These are phyloP conservation scores for Amphimallon solstitiale DNA, from an alignment of 2,888 invertebrate species.

Conservation along the genomic window DNA sequence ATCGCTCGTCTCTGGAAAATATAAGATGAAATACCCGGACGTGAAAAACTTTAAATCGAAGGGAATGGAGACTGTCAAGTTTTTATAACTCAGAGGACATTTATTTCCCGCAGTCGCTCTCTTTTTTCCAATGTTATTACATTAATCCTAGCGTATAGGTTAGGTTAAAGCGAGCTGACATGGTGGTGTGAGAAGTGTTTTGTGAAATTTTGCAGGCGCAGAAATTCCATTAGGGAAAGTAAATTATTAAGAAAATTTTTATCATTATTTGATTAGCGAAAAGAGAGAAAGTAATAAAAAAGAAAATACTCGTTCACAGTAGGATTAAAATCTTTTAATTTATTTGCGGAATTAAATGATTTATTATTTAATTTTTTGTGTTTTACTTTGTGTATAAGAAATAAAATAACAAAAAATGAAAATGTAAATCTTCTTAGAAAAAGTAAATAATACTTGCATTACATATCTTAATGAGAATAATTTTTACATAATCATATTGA, in stretches of 20 bases:
- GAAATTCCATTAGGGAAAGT: conserved; percentile 30
- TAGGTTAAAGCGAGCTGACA: conserved; percentile 16
- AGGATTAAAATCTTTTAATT: not conserved
- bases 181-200: not conserved
- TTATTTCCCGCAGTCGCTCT: conserved; percentile 29
- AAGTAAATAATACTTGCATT: too few species aligned
- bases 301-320: not conserved
- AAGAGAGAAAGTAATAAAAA: not conserved
- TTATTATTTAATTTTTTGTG: too few species aligned
- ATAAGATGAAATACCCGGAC: conserved; percentile 42
- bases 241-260: conserved; percentile 31
- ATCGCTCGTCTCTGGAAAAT: conserved; percentile 43
- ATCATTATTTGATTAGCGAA: conserved; percentile 16
- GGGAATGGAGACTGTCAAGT: conserved; percentile 46
- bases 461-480: too few species aligned
- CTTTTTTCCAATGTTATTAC: conserved; percentile 34
- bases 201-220: conserved; percentile 26
- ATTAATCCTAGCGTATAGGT: conserved; percentile 23
- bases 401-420: too few species aligned
- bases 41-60: conserved; percentile 45
- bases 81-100: conserved; percentile 37
- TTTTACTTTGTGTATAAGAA: too few species aligned
- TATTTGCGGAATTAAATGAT: not conserved
- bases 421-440: too few species aligned
- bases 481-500: too few species aligned